phyloP scores from a whole-genome alignment of 92 coral and sea anemone species.

The Palythoa heliodiscus region DNA sequence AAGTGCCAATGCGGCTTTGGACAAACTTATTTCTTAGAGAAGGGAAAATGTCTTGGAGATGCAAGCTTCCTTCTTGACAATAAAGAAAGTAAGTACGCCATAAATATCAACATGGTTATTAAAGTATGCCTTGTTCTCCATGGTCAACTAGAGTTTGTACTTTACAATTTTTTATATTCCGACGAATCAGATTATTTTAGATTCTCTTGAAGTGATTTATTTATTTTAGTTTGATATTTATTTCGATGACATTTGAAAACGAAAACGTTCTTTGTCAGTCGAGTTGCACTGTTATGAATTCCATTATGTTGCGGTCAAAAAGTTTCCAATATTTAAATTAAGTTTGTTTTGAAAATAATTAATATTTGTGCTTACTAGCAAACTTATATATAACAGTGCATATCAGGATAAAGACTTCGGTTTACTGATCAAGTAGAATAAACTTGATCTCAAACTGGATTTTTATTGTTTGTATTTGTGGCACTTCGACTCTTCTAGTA shows the following conservation, averaged over 20 bases:
- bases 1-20: background rate
- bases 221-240: background rate
- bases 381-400: too few species aligned
- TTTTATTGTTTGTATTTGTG: too few species aligned
- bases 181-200: background rate
- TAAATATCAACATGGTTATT: background rate
- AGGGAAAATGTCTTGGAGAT: constrained; percentile 14
- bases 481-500: too few species aligned
- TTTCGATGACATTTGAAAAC: background rate
- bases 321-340: too few species aligned
- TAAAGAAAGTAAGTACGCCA: background rate
- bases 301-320: too few species aligned
- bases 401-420: too few species aligned
- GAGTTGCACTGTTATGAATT: too few species aligned
- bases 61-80: constrained; percentile 16
- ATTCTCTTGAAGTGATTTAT: background rate
- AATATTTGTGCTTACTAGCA: too few species aligned
- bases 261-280: background rate
- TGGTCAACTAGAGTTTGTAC: background rate
- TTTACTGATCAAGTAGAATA: too few species aligned
- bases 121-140: background rate
- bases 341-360: too few species aligned
- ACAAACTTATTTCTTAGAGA: constrained; percentile 18
- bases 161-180: background rate
- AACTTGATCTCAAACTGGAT: too few species aligned